A percentile compares a stretch with the other conserved stretches of the same genome.
These are phyloP conservation scores for Danio aesculapii DNA, from an alignment of 2,797 vertebrate species.

Conservation along the genomic window DNA sequence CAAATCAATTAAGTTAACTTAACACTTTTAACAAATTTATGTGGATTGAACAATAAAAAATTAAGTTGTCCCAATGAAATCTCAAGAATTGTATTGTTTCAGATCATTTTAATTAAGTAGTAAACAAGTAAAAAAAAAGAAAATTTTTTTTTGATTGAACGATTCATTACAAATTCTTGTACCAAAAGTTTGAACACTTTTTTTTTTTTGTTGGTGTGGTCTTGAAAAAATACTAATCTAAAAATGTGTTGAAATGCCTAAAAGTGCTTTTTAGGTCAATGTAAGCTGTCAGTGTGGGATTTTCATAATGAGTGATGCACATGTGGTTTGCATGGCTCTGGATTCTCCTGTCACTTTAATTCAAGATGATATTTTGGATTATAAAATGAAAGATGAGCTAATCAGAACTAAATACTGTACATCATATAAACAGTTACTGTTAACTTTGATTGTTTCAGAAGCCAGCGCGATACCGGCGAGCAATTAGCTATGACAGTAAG, in stretches of 20 bases:
- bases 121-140: no score
- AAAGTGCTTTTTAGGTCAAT: not conserved
- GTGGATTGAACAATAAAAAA: no score
- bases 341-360: conserved; percentile 22
- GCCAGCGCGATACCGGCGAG: conserved; percentile 91
- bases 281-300: not conserved
- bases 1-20: no score
- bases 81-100: no score
- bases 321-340: conserved; percentile 25
- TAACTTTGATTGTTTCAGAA: conserved; percentile 78
- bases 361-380: not conserved
- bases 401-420: not conserved
- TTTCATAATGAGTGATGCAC: not conserved
- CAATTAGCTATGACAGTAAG: conserved; percentile 97
- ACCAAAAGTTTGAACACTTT: not conserved
- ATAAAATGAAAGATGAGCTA: not conserved
- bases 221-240: not conserved
- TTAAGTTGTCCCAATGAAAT: no score
- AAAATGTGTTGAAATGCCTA: not conserved
- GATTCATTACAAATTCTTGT: no score
- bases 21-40: no score
- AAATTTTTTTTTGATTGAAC: no score
- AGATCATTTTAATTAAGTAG: no score
- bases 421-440: not conserved
- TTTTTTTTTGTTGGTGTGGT: not conserved